Base-by-base conservation (phyloP, 2,888 invertebrate genomes). In the Hedychridium roseum region DNA sequence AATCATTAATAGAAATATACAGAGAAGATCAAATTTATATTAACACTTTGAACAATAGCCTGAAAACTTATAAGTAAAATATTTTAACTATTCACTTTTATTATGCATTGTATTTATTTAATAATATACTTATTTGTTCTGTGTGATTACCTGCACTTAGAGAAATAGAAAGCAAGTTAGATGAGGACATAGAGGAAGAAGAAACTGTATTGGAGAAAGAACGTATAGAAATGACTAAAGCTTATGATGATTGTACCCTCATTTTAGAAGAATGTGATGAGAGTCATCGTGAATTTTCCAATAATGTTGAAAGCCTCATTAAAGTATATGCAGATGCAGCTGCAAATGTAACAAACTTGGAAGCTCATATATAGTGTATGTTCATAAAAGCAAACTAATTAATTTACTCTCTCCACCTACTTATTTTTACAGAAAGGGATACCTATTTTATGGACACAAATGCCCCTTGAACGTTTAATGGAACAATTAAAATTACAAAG, bases 401-500 rank as follows among this genome's bases (percentile, higher is more conserved):
- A n/a, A n/a, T n/a, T n/a, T n/a, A n/a, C n/a, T n/a, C n/a, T n/a
- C n/a, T n/a, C n/a, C n/a, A n/a, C n/a, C n/a, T 14, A 12, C 3
- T 11, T 27, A 20, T 4, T 38, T 45, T 45, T 46, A 12, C 36
- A 76, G 76, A 73, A 73, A 66, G 68, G 60, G 16, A 28, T 50
- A 4, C 51, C 64, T n/a, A 53, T 69, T n/a, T 44, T 70, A 2
- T 78, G 76, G 76, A 69, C 69, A 1, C 75, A 78, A 57, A 60
- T 78, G 58, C 76, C 76, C 20, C 43, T 75, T 7, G 70, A 78
- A 35, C 48, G 63, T 7, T 75, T 72, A 27, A 57, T 67, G 17
- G 77, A 71, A 47, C 72, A 75, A 44, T 57, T 76, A 31, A 70
- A 76, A 46, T 58, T 71, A 7, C 73, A 76, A 21, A 66, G 60